Evolutionary conservation across 2,888 invertebrate species (phyloP).

Genomic region (Nymphalis urticae): DNA sequence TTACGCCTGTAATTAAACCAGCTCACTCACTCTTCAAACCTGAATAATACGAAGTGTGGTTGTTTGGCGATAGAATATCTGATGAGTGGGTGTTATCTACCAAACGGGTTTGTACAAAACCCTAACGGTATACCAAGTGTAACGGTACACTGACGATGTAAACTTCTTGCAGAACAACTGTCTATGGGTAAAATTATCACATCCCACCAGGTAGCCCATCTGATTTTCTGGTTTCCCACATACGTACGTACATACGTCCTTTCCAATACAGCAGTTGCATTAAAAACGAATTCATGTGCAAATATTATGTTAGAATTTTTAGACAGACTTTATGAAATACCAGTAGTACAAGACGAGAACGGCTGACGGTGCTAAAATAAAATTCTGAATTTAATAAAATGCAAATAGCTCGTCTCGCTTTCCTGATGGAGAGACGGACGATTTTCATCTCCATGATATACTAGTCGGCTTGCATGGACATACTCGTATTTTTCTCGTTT

Average conservation of each 20-base stretch:
- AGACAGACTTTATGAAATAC: constrained; percentile 36
- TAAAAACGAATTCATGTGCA: not conserved
- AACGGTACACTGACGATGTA: too few relatives aligned
- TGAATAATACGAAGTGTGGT: too few relatives aligned
- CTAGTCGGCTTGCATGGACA: constrained; percentile 1
- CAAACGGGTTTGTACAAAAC: too few relatives aligned
- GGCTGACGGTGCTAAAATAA: constrained; percentile 59
- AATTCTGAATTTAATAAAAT: constrained; percentile 79
- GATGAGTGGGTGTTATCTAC: too few relatives aligned
- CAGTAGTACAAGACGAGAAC: constrained; percentile 32
- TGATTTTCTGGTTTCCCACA: not conserved
- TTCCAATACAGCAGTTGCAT: not conserved
- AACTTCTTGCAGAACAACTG: too few relatives aligned
- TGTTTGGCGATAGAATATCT: too few relatives aligned
- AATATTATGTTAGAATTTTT: constrained; percentile 12
- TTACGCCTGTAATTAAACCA: too few relatives aligned
- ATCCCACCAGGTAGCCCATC: too few relatives aligned
- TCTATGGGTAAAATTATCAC: too few relatives aligned
- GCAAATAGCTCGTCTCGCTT: constrained; percentile 67
- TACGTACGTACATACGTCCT: too few relatives aligned
- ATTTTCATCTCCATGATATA: constrained; percentile 33
- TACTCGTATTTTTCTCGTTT: not conserved
- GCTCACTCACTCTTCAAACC: too few relatives aligned
- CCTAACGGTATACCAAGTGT: too few relatives aligned
- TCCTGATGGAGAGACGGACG: constrained; percentile 51